Conservation (phyloP, 92 coral and sea anemone genomes). For the Epizoanthus illoricatus region DNA sequence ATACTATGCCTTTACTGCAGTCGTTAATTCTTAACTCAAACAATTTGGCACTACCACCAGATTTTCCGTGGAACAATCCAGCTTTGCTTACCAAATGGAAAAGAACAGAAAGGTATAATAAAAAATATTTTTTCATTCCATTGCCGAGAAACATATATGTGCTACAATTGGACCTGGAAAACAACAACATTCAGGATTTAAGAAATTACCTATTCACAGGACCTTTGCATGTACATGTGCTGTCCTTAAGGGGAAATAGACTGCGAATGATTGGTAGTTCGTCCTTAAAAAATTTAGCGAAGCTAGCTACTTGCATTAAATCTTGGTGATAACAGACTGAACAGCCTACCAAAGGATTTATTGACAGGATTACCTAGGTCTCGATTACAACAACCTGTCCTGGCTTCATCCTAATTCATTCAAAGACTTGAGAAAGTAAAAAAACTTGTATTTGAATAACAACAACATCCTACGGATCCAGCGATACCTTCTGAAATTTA, state of each 20-base stretch:
- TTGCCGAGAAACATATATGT: not conserved
- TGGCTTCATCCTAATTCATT: not conserved
- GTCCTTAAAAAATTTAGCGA: not conserved
- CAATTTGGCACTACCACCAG: not conserved
- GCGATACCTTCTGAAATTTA: not conserved
- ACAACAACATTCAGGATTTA: not conserved
- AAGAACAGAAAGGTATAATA: not conserved
- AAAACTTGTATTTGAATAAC: not conserved
- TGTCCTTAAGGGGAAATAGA: constrained; percentile 8
- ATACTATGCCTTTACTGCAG: constrained; percentile 32
- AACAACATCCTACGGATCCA: not conserved
- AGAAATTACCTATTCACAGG: not conserved
- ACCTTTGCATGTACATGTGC: not conserved
- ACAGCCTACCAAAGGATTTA: not conserved
- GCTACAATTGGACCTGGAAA: not conserved
- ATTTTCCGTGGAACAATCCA: constrained; percentile 27
- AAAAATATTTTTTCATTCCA: not conserved
- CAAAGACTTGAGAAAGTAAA: not conserved
- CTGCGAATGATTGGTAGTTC: not conserved
- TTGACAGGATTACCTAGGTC: not conserved
- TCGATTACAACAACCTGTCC: constrained; percentile 23
- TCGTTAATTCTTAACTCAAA: not conserved
- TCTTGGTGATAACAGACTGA: constrained; percentile 16
- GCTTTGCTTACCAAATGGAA: constrained; percentile 8
- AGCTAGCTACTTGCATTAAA: constrained; percentile 6